Base-by-base conservation (phyloP, 2,797 vertebrate species). In the Acanthurus leucopareius region DNA sequence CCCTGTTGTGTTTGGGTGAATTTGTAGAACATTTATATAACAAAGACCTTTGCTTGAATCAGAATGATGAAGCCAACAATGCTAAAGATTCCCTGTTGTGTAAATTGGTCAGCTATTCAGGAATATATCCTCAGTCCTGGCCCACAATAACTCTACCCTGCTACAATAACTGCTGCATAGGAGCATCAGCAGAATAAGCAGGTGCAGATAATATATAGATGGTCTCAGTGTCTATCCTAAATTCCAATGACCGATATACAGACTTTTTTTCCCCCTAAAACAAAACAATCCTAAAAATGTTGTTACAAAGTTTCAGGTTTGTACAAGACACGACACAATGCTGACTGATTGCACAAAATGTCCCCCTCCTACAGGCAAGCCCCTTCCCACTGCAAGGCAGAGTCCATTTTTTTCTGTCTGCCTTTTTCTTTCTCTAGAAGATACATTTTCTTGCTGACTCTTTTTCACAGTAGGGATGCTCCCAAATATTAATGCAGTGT, bases 281-380 rank as follows among this genome's bases (percentile, higher is more conserved):
- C 40, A 40, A 54, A 38, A 22, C 19, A 40, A n/a, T 52, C 35
- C 11, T 22, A 25, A 15, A 47, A 16, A 60, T 59, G 52, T 63
- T 47, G 19, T 61, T 51, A 10, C 19, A 2, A n/a, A 13, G 35
- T 52, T 22, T 44, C 20, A 58, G 22, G 45, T 59, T 42, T 57
- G 45, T 15, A n/a, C 53, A 60, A 16, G 25, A 61, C 28, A 17
- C 62, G 51, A 17, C 38, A 53, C 40, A 60, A 67, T 35, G 16
- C 57, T 75, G 71, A 58, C 20, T 10, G 19, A 75, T 10, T 2
- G 7, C 40, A 68, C 40, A 68, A 25, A 22, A 53, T 5, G 28
- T 32, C 28, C 28, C 22, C 25, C 44, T 13, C 11, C 47, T 48
- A 13, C 2, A 1, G 20, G 19, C 48, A 60, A 20, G 56, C 19